Conservation (phyloP, 2,888 invertebrate genomes). For the Malacosoma neustria region DNA sequence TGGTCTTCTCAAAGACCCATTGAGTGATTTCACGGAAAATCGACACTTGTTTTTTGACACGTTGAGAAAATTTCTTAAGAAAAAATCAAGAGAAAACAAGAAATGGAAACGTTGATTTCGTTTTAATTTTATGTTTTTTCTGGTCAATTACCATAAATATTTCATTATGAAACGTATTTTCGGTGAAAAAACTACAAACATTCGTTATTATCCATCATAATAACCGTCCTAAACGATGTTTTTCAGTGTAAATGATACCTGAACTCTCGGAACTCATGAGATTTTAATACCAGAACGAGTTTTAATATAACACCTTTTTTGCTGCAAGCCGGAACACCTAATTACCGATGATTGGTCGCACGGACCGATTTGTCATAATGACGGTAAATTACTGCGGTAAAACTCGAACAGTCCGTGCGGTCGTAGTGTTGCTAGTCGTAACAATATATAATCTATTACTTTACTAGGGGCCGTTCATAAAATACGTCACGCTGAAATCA, state of each 20-base stretch:
- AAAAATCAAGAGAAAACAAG: no score
- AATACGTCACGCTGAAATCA: no score
- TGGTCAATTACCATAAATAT: slow-evolving; percentile 1
- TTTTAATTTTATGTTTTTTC: slow-evolving; percentile 5
- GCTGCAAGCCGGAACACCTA: slow-evolving; percentile 47
- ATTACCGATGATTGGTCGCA: slow-evolving; percentile 59
- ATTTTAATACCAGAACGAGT: slow-evolving; percentile 40
- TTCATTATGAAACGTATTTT: slow-evolving; percentile 5
- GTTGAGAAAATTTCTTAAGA: no score
- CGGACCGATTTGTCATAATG: slow-evolving; percentile 61
- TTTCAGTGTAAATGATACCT: slow-evolving; percentile 40
- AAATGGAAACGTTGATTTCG: slow-evolving; percentile 7
- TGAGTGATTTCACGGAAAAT: no score
- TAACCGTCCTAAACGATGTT: slow-evolving; percentile 40
- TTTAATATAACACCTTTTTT: slow-evolving; percentile 62
- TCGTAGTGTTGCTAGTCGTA: slow-evolving; percentile 11
- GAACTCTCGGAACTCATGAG: slow-evolving; percentile 27
- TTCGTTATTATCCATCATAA: slow-evolving; percentile 23
- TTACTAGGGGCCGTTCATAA: no score
- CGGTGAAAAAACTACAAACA: slow-evolving; percentile 4
- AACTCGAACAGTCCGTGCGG: slow-evolving; percentile 41
- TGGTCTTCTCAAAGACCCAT: no score
- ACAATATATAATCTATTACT: no score
- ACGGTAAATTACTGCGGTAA: slow-evolving; percentile 53
- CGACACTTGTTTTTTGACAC: no score